These are phyloP conservation scores for Calyptommatus sinebrachiatus DNA, from an alignment of 2,113 vertebrate genomes.

Conservation along the genomic window DNA sequence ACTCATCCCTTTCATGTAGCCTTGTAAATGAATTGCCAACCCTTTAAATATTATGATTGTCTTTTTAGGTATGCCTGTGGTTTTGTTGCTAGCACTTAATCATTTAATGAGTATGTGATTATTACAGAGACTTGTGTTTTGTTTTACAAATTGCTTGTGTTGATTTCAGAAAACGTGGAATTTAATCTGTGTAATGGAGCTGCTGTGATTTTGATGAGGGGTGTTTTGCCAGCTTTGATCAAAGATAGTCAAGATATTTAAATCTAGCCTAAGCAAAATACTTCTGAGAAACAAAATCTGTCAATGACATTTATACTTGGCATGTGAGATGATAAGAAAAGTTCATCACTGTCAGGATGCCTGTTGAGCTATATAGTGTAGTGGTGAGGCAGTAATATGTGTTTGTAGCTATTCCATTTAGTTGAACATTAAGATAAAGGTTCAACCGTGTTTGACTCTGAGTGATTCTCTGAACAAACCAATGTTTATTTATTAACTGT, in stretches of 20 bases:
- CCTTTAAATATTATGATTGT: constrained; percentile 21
- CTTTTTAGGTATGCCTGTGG: constrained; percentile 6
- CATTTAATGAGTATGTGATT: constrained; percentile 18
- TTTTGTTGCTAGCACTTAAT: constrained; percentile 22
- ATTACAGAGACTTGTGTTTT: not conserved
- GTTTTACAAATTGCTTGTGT: not conserved
- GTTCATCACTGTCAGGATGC: constrained; percentile 14
- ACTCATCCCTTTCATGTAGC: not conserved
- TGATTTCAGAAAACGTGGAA: constrained; percentile 18
- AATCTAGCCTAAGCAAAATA: constrained; percentile 31
- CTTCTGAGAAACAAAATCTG: constrained; percentile 22
- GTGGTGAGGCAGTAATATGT: not conserved
- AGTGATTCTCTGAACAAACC: not conserved
- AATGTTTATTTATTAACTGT: too few relatives aligned
- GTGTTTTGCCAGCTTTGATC: constrained; percentile 21
- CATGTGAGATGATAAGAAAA: constrained; percentile 35
- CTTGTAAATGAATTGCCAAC: constrained; percentile 24
- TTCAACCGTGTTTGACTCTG: not conserved
- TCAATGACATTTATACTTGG: constrained; percentile 1
- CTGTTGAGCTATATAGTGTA: not conserved
- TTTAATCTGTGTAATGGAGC: constrained; percentile 20
- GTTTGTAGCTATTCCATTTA: not conserved
- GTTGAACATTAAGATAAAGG: constrained; percentile 11
- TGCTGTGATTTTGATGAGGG: constrained; percentile 28
- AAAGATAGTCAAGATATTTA: constrained; percentile 30